These are phyloP conservation scores for Apocrypta bakeri DNA, from an alignment of 1,140 invertebrate species.

Conservation along the genomic window DNA sequence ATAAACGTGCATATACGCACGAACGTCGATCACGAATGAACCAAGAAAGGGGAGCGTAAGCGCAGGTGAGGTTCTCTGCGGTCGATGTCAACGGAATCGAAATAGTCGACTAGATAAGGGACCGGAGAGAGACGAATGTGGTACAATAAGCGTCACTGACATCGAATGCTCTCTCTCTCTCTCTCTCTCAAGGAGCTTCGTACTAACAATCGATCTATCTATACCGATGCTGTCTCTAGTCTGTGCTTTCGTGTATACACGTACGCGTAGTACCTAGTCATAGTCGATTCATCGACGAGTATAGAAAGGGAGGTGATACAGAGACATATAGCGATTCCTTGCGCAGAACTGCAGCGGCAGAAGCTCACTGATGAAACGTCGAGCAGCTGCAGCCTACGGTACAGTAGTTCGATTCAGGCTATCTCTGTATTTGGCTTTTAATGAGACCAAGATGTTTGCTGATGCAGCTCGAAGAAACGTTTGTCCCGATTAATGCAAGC, in stretches of 20 bases:
- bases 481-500: not conserved
- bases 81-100: not conserved
- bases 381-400: not conserved
- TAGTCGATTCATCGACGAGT: not conserved
- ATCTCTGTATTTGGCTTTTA: not conserved
- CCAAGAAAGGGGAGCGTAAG: not conserved
- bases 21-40: not conserved
- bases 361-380: not conserved
- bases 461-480: conserved; percentile 2
- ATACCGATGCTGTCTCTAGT: too few species aligned
- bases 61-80: not conserved
- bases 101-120: not conserved
- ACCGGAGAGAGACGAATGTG: not conserved
- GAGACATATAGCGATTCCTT: not conserved
- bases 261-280: too few species aligned
- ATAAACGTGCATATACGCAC: too few species aligned
- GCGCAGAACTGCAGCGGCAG: not conserved
- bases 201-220: not conserved
- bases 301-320: not conserved
- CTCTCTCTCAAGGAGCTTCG: not conserved
- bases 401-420: not conserved
- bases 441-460: conserved; percentile 16
- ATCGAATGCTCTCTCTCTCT: not conserved
- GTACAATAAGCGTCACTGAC: not conserved
- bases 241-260: too few species aligned